Conservation (phyloP, 2,797 vertebrate genomes). For the Antennarius maculatus region DNA sequence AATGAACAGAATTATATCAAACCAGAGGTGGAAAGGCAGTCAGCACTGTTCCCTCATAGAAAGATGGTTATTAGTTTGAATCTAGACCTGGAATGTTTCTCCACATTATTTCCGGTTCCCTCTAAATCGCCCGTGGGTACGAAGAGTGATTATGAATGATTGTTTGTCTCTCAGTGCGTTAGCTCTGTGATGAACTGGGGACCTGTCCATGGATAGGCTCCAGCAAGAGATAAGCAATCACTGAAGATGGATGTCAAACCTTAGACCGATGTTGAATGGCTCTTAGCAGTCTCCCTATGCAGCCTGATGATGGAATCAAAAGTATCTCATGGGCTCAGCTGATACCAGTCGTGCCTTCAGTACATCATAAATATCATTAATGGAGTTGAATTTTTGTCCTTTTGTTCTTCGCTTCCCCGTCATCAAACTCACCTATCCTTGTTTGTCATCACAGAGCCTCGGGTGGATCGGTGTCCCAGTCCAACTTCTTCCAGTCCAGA, state of each 20-base stretch:
- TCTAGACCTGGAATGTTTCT: no score
- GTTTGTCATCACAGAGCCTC: conserved; percentile 65
- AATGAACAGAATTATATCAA: not conserved
- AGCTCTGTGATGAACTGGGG: no score
- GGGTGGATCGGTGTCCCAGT: conserved; percentile 62
- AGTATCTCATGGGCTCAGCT: conserved; percentile 3
- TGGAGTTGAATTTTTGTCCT: not conserved
- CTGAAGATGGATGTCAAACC: not conserved
- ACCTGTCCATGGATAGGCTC: no score
- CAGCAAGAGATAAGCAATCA: no score
- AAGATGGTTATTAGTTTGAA: no score
- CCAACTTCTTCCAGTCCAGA: conserved; percentile 69
- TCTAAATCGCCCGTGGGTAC: no score
- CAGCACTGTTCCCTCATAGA: no score
- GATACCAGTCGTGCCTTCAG: not conserved
- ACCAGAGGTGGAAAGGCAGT: no score
- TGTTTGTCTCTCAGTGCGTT: no score
- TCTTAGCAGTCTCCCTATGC: conserved; percentile 19
- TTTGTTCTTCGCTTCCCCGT: not conserved
- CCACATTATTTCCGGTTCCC: no score
- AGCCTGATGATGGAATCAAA: conserved; percentile 13
- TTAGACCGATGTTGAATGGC: conserved; percentile 12
- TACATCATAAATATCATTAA: not conserved
- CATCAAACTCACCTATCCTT: conserved; percentile 1
- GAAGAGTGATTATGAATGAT: no score